phyloP scores from a whole-genome alignment of 2,797 vertebrate genomes.

The Gymnoscopelus braueri region DNA sequence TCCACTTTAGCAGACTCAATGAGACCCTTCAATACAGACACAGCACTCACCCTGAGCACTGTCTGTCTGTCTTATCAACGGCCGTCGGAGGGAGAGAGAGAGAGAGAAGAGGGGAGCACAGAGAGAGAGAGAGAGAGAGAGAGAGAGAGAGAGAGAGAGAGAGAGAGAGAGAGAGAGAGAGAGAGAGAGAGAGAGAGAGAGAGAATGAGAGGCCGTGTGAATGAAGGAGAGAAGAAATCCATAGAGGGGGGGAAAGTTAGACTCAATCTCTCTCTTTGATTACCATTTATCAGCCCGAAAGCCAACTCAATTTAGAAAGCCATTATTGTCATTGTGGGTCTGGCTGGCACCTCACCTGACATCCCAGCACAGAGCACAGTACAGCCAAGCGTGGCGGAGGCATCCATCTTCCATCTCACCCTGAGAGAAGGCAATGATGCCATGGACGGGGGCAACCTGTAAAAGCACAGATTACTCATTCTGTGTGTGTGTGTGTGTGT shows the following conservation, averaged over 20 bases:
- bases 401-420: slow-evolving; percentile 1
- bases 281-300: too few species aligned
- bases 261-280: too few species aligned
- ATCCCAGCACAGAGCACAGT: neutral
- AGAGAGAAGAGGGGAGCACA: slow-evolving; percentile 2
- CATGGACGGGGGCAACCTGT: neutral
- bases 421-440: slow-evolving; percentile 3
- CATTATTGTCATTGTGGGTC: neutral
- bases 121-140: neutral
- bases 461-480: neutral
- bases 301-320: neutral
- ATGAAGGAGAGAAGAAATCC: too few species aligned
- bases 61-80: slow-evolving; percentile 42
- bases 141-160: too few species aligned
- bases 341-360: too few species aligned
- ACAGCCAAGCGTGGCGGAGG: neutral
- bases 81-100: slow-evolving; percentile 7
- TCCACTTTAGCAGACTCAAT: slow-evolving; percentile 66
- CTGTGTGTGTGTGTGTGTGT: slow-evolving; percentile 17
- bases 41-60: slow-evolving; percentile 41
- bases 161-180: too few species aligned
- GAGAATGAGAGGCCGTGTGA: too few species aligned
- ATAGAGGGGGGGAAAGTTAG: too few species aligned
- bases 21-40: slow-evolving; percentile 62
- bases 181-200: too few species aligned